Evolutionary conservation across 1,140 invertebrate species (phyloP).

Genomic region (Drosophila rhopaloa): DNA sequence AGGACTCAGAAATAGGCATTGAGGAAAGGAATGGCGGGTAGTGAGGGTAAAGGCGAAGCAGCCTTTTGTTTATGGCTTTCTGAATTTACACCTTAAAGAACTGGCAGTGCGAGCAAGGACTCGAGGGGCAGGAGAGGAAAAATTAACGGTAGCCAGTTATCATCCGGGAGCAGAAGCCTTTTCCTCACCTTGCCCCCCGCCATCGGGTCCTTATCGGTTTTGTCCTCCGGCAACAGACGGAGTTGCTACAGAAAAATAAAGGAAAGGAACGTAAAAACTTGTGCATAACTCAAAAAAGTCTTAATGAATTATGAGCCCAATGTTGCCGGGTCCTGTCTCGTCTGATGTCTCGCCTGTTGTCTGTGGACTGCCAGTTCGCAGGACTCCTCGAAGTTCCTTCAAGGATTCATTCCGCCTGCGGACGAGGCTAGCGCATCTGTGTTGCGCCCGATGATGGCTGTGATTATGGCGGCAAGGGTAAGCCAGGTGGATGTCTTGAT

Average conservation of each 20-base stretch:
- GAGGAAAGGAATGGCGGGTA: slow-evolving; percentile 28
- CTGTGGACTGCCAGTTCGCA: slow-evolving; percentile 26
- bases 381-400: slow-evolving; percentile 43
- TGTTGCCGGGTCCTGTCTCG: slow-evolving; percentile 40
- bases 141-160: slow-evolving; percentile 70
- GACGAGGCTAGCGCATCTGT: slow-evolving; percentile 24
- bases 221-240: slow-evolving; percentile 69
- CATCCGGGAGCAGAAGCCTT: slow-evolving; percentile 43
- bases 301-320: slow-evolving; percentile 76
- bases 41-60: slow-evolving; percentile 15
- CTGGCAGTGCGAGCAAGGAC: slow-evolving; percentile 27
- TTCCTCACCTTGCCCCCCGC: slow-evolving; percentile 3
- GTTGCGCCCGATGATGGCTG: slow-evolving; percentile 38
- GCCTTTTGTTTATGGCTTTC: slow-evolving; percentile 77
- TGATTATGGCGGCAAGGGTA: slow-evolving; percentile 49
- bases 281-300: slow-evolving; percentile 77
- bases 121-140: slow-evolving; percentile 24
- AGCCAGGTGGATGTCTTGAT: slow-evolving; percentile 32
- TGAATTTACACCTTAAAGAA: slow-evolving; percentile 82
- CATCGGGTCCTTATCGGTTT: slow-evolving; percentile 62
- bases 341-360: slow-evolving; percentile 52
- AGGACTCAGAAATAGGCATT: slow-evolving; percentile 11
- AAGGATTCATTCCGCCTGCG: slow-evolving; percentile 29
- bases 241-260: slow-evolving; percentile 37
- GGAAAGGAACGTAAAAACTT: slow-evolving; percentile 53